Evolutionary conservation across 2,113 vertebrate species (phyloP), one percentile per base, ranked within the genome.

Genomic region (Orycteropus afer): DNA sequence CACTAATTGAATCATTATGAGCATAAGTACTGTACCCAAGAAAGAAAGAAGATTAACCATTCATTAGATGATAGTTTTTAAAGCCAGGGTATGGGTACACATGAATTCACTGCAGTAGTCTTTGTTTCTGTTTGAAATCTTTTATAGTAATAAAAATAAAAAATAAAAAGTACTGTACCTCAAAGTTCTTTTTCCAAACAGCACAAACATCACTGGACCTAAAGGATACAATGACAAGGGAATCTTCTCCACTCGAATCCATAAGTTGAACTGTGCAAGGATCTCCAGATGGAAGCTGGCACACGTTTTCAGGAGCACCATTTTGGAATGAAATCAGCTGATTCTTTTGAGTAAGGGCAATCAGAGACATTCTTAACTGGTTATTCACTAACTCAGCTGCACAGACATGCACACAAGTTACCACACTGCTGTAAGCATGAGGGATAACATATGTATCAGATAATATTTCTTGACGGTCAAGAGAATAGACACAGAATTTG

Each of bases 271-370:
- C 97, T 34, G 97, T 97, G 94, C 93, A 95, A 4, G 99, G 98
- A 25, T 98, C 98, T 86, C 98, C 98, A 18, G 98, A 99, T 2
- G 99, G 99, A 93, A 99, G 99, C 53, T 98, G 98, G 79, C 99
- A 99, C 1, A 98, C 96, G 8, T 98, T 98, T 97, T 98, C 98
- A 23, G 99, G 99, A 4, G 95, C 47, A 40, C 99, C 99, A 95
- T 99, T 98, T 89, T 99, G 98, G 96, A 99, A 99, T 93, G 97
- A 98, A 96, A 99, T 97, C 27, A 99, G 98, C 81, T 99, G 99
- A 93, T 98, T 99, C 84, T 97, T 98, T 83, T 87, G 98, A 2
- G 99, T 99, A 49, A 98, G 91, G 27, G 98, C 99, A 18, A 99
- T 96, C 86, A 99, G 97, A 8, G 98, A 97, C 23, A 98, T 98